Conservation (phyloP, 1,140 invertebrate genomes). For the Vanessa atalanta region DNA sequence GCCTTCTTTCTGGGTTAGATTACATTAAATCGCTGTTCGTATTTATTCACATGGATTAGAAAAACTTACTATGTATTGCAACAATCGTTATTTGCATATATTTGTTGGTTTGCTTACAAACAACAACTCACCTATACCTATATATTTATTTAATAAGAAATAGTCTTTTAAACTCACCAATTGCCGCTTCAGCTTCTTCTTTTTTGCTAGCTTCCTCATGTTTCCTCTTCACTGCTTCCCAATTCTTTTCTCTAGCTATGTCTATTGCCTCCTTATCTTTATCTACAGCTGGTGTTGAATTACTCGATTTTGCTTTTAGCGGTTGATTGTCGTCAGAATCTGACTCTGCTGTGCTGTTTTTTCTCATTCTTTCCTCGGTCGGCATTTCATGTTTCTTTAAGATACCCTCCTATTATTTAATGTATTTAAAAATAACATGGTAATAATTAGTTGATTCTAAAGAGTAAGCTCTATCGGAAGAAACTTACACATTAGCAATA, state of each 20-base stretch:
- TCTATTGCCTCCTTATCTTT: constrained; percentile 79
- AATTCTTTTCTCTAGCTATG: constrained; percentile 79
- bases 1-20: no score
- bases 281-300: constrained; percentile 60
- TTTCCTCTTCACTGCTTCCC: constrained; percentile 80
- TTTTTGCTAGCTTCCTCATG: constrained; percentile 80
- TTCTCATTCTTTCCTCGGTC: constrained; percentile 64
- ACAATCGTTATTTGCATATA: no score
- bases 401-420: constrained; percentile 64
- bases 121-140: no score
- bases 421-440: not conserved
- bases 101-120: no score
- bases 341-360: constrained; percentile 75
- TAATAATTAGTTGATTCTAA: not conserved
- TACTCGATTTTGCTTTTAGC: constrained; percentile 68
- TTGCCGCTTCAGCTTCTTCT: constrained; percentile 75
- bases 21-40: no score
- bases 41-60: no score
- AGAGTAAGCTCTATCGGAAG: not conserved
- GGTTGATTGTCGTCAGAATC: constrained; percentile 78
- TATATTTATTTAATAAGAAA: not conserved
- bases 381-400: constrained; percentile 72
- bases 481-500: not conserved
- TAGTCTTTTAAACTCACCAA: constrained; percentile 56
- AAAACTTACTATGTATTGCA: no score